Base-by-base conservation (phyloP, 1,140 invertebrate species). In the Gonatopus flavifemur region DNA sequence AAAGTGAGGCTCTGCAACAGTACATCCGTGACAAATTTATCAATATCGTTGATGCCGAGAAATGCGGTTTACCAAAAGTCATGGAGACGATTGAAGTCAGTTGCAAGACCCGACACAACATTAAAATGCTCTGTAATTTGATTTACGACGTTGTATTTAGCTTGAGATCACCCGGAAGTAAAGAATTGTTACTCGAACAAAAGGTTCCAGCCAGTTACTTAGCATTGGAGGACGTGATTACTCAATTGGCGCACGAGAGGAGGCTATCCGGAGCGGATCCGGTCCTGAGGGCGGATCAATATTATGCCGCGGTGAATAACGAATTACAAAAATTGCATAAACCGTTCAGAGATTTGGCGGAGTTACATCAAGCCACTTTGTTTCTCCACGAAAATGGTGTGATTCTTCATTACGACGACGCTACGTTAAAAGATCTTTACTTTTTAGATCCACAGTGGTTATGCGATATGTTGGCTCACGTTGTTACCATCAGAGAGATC, bases 331-430 rank as follows among this genome's bases (percentile, higher is more conserved):
- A 81, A 50, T 80, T 85, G 39, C 80, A 86, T 52, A 81, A 84
- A 44, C 84, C 84, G 13, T 96, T 95, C 70, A 78, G 95, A 18
- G 94, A 98, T 80, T 82, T 84, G 4, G 86, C 91, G 0, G 96
- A 98, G 74, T 71, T 98, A 25, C 91, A 96, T 62, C 94, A 98
- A 73, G 96, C 96, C 0, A 97, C 95, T 0, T 84, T 93, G 50
- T 98, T 98, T 78, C 83, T 98, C 2, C 96, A 98, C 76, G 97
- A 99, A 66, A 98, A 98, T 78, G 97, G 94, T 83, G 77, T 99
- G 18, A 79, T 99, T n/a, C 81, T 98, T 0, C 95, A 98, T 77
- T 99, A 98, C 70, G 96, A 98, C 66, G 97, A 99, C 76, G 91
- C 93, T 1, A 93, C 93, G 0, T 78, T 99, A 0, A 92, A 94